Evolutionary conservation across 2,113 vertebrate species (phyloP).

Genomic region (Podiceps cristatus): DNA sequence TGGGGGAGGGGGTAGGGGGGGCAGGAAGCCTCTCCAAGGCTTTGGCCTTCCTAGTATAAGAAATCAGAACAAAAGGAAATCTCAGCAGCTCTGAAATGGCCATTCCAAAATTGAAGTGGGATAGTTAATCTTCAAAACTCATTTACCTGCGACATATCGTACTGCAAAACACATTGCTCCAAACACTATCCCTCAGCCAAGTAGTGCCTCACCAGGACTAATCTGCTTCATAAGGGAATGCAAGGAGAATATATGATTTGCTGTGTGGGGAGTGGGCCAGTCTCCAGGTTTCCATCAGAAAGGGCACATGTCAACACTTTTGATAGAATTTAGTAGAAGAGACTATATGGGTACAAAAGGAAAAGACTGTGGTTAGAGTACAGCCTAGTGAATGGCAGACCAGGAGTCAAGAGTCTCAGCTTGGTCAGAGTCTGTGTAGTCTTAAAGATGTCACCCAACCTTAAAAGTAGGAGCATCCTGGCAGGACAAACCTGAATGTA

Average conservation of each 20-base stretch:
- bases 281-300: background rate
- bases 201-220: background rate
- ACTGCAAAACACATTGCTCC: background rate
- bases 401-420: background rate
- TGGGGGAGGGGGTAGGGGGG: no score
- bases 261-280: background rate
- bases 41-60: background rate
- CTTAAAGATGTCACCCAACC: background rate
- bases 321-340: background rate
- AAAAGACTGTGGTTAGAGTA: background rate
- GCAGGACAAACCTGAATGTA: background rate
- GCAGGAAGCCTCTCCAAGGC: background rate
- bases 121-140: background rate
- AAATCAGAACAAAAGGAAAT: background rate
- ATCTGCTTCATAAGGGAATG: background rate
- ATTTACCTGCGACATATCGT: accelerated
- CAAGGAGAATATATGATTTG: background rate
- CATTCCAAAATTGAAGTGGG: background rate
- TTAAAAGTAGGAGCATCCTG: background rate
- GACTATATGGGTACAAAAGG: background rate
- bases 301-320: background rate
- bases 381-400: background rate
- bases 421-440: background rate
- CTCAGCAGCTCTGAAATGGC: background rate
- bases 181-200: background rate